phyloP scores from a whole-genome alignment of 2,797 vertebrate species.

The Trichosurus vulpecula region DNA sequence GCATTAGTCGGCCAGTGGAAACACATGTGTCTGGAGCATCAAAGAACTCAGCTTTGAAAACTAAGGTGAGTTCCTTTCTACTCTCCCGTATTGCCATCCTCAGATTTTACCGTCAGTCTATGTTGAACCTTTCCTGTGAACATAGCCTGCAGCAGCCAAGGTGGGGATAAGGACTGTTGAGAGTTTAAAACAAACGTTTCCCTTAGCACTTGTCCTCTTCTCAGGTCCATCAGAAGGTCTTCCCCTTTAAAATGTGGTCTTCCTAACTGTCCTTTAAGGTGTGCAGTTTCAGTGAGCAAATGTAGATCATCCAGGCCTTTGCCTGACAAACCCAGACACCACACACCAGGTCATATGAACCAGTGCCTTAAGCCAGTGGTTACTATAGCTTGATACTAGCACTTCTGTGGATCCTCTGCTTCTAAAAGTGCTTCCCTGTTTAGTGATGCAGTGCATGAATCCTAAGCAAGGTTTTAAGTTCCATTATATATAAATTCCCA shows the following conservation, averaged over 20 bases:
- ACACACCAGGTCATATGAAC: slow-evolving; percentile 41
- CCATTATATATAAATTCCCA: slow-evolving; percentile 4
- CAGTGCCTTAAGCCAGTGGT: background rate
- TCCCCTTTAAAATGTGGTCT: background rate
- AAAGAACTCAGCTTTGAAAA: slow-evolving; percentile 88
- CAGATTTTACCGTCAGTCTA: slow-evolving; percentile 13
- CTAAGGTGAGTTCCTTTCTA: slow-evolving; percentile 87
- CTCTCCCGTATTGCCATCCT: background rate
- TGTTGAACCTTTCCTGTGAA: background rate
- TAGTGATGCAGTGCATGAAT: background rate
- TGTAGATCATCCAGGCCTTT: slow-evolving; percentile 64
- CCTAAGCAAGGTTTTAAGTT: slow-evolving; percentile 18
- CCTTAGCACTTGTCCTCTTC: slow-evolving; percentile 12
- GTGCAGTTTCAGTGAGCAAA: slow-evolving; percentile 59
- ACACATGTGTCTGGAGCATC: slow-evolving; percentile 92
- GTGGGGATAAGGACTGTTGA: background rate
- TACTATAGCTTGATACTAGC: background rate
- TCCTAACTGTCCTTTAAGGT: slow-evolving; percentile 62
- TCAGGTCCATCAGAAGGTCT: background rate
- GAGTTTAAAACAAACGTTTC: slow-evolving; percentile 25
- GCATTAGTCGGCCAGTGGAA: slow-evolving; percentile 92
- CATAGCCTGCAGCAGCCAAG: background rate
- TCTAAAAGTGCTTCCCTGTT: background rate
- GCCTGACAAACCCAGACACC: slow-evolving; percentile 56
- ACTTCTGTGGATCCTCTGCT: background rate